These are phyloP conservation scores for Cosmopolites sordidus DNA, from an alignment of 2,888 invertebrate species.

Conservation along the genomic window DNA sequence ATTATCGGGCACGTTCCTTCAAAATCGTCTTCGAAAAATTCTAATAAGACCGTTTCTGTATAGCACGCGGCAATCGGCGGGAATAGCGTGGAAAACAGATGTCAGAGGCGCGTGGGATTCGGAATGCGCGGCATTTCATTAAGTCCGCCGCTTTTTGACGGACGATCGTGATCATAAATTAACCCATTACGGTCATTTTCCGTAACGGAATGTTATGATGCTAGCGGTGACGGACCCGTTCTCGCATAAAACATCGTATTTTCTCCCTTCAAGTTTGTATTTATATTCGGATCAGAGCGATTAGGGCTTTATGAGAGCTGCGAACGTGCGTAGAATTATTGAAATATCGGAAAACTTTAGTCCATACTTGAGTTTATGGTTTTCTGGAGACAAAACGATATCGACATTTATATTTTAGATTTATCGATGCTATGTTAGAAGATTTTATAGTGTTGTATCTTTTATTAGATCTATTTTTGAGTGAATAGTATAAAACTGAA, in stretches of 20 bases:
- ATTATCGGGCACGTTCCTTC: too few relatives aligned
- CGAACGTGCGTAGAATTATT: too few relatives aligned
- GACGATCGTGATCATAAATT: conserved; percentile 33
- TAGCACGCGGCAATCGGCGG: background rate
- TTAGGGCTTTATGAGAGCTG: too few relatives aligned
- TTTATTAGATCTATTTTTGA: too few relatives aligned
- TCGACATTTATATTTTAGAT: too few relatives aligned
- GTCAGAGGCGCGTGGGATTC: conserved; percentile 34
- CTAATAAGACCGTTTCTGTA: background rate
- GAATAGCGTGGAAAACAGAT: conserved; percentile 33
- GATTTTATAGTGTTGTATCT: too few relatives aligned
- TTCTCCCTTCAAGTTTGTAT: background rate
- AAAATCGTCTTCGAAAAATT: background rate
- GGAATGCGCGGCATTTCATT: conserved; percentile 38
- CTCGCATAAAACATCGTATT: background rate
- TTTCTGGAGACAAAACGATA: too few relatives aligned
- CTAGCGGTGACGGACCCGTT: background rate
- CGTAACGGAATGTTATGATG: conserved; percentile 10
- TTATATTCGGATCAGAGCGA: too few relatives aligned
- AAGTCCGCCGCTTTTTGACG: conserved; percentile 35
- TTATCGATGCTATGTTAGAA: too few relatives aligned
- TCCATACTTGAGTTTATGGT: too few relatives aligned
- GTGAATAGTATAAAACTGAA: too few relatives aligned
- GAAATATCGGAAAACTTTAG: too few relatives aligned
- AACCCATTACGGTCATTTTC: conserved; percentile 31